phyloP scores from a whole-genome alignment of 2,797 vertebrate genomes.

The Anguilla anguilla region DNA sequence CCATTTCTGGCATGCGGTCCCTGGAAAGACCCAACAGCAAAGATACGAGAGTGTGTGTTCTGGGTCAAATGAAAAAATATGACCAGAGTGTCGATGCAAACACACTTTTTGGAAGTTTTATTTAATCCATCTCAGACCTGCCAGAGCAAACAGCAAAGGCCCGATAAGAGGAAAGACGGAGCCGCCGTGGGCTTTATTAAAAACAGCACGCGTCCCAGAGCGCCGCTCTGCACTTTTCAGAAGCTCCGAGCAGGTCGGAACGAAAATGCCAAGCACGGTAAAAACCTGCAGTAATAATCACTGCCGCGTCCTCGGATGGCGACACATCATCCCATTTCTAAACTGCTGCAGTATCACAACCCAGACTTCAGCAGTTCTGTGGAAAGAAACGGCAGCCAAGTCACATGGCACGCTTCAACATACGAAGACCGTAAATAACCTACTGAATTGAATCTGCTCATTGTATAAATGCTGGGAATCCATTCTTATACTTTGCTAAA shows the following conservation, averaged over 20 bases:
- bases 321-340: neutral
- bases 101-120: neutral
- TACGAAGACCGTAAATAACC: neutral
- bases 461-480: neutral
- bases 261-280: neutral
- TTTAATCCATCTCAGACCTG: conserved; percentile 8
- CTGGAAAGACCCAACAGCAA: neutral
- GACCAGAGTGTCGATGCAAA: neutral
- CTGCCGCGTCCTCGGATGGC: neutral
- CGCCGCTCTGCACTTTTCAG: neutral
- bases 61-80: neutral
- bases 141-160: neutral
- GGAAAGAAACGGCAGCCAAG: neutral
- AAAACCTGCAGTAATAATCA: conserved; percentile 1
- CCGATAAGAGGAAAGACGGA: neutral
- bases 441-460: neutral
- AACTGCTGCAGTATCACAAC: neutral
- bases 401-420: neutral
- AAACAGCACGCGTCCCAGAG: neutral
- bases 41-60: neutral
- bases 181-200: neutral
- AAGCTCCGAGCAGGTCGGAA: neutral
- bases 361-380: neutral
- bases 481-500: neutral
- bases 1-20: neutral